Conservation (phyloP, 2,113 vertebrate genomes). For the Pterocles orientalis region DNA sequence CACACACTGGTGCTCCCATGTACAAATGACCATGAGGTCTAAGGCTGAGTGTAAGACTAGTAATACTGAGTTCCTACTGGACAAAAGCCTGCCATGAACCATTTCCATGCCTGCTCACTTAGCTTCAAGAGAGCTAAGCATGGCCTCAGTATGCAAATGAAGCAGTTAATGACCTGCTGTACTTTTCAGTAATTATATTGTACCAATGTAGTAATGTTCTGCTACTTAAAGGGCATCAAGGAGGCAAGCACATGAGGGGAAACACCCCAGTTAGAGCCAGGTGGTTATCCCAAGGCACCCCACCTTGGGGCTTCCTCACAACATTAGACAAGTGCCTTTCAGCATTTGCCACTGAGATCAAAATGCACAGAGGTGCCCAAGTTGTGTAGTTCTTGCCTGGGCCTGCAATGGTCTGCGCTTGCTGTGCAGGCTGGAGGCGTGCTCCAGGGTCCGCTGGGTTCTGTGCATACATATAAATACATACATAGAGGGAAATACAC, state of each 20-base stretch:
- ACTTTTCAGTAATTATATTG: not conserved
- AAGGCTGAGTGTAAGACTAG: not conserved
- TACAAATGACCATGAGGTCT: not conserved
- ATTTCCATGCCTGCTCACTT: not conserved
- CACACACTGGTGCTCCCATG: not conserved
- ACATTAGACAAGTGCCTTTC: not conserved
- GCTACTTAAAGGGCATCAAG: not conserved
- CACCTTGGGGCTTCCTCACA: rapidly evolving
- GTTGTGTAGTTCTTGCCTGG: not conserved
- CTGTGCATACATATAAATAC: not conserved
- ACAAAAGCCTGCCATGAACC: not conserved
- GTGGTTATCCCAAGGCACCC: not conserved
- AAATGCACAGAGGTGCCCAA: not conserved
- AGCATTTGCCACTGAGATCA: not conserved
- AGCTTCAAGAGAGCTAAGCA: not conserved
- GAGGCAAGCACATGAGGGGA: not conserved
- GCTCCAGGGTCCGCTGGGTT: not conserved
- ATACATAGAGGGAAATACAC: not conserved
- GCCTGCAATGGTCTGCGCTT: not conserved
- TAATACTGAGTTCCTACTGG: not conserved
- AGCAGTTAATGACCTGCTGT: not conserved
- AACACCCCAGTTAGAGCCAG: not conserved
- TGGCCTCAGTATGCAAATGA: not conserved
- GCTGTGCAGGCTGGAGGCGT: not conserved
- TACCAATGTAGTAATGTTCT: not conserved